A percentile compares a stretch with the other conserved stretches of the same genome.
Evolutionary conservation across 2,888 invertebrate species (phyloP).

Genomic region (Thereva unica): DNA sequence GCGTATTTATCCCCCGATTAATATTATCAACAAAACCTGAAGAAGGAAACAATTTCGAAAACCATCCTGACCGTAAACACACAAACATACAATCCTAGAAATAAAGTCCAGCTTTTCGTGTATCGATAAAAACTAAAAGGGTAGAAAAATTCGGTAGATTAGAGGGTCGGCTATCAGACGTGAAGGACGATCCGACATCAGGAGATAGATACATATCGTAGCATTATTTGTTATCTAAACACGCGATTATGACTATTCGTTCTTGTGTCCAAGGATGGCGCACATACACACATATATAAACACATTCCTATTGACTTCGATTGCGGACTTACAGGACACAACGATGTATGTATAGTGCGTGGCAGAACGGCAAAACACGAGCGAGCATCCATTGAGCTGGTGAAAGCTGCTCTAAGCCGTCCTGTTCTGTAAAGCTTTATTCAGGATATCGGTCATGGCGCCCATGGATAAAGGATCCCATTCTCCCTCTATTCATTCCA

Average conservation of each 20-base stretch:
- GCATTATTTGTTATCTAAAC: slow-evolving; percentile 40
- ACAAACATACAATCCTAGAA: neutral
- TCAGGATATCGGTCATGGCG: too few species aligned
- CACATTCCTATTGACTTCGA: neutral
- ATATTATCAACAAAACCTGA: slow-evolving; percentile 32
- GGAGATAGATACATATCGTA: slow-evolving; percentile 28
- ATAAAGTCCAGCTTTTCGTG: slow-evolving; percentile 9
- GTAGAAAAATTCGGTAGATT: slow-evolving; percentile 10
- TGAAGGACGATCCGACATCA: slow-evolving; percentile 6
- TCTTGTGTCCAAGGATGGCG: slow-evolving; percentile 20
- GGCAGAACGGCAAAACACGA: too few species aligned
- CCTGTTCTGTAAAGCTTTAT: too few species aligned
- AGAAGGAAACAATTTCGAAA: slow-evolving; percentile 29
- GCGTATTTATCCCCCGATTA: slow-evolving; percentile 32
- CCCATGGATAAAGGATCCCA: neutral
- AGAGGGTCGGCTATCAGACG: neutral
- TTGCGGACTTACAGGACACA: too few species aligned
- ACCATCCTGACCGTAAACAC: slow-evolving; percentile 5
- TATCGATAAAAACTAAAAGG: slow-evolving; percentile 31
- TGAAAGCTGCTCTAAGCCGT: too few species aligned
- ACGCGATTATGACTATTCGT: slow-evolving; percentile 39
- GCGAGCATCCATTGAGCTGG: too few species aligned
- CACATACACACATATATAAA: neutral
- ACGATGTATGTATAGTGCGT: too few species aligned
- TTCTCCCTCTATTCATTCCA: neutral